Evolutionary conservation across 37 sponge, comb jelly and placozoan species (phyloP).

Genomic region (Cladorhizidae sp.): DNA sequence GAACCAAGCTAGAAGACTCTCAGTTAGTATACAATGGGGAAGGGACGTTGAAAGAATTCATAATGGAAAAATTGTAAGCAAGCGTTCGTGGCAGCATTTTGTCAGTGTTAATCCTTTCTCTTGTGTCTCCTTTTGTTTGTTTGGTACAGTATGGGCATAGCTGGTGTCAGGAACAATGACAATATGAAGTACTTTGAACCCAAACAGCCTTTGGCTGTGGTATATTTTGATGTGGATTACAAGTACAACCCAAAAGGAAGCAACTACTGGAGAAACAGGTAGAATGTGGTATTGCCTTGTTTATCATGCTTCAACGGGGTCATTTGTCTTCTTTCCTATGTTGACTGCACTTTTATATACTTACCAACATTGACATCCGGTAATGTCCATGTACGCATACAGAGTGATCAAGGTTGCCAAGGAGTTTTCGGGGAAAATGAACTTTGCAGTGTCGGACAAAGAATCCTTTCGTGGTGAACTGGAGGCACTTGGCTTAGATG

Average conservation of each 20-base stretch:
- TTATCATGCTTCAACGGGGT: too few relatives aligned
- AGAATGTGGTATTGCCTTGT: background rate
- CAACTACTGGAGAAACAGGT: slow-evolving; percentile 92
- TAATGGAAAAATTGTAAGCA: slow-evolving; percentile 62
- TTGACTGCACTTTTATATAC: background rate
- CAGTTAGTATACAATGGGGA: slow-evolving; percentile 53
- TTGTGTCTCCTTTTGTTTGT: background rate
- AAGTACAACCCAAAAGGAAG: slow-evolving; percentile 82
- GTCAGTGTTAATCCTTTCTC: background rate
- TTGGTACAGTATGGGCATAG: slow-evolving; percentile 75
- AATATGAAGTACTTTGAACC: slow-evolving; percentile 64
- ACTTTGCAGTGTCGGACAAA: slow-evolving; percentile 76
- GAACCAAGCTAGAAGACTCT: slow-evolving; percentile 80
- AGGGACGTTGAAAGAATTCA: slow-evolving; percentile 20
- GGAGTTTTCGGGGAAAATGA: slow-evolving; percentile 57
- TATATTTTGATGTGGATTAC: slow-evolving; percentile 84
- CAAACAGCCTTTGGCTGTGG: slow-evolving; percentile 74
- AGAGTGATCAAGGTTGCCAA: slow-evolving; percentile 93
- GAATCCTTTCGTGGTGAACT: slow-evolving; percentile 46
- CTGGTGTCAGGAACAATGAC: slow-evolving; percentile 72
- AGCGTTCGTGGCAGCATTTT: background rate
- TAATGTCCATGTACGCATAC: background rate
- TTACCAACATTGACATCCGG: background rate
- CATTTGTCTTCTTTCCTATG: background rate
- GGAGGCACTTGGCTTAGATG: slow-evolving; percentile 54